Conservation (phyloP, 2,113 vertebrate species). For the Cettia cetti region DNA sequence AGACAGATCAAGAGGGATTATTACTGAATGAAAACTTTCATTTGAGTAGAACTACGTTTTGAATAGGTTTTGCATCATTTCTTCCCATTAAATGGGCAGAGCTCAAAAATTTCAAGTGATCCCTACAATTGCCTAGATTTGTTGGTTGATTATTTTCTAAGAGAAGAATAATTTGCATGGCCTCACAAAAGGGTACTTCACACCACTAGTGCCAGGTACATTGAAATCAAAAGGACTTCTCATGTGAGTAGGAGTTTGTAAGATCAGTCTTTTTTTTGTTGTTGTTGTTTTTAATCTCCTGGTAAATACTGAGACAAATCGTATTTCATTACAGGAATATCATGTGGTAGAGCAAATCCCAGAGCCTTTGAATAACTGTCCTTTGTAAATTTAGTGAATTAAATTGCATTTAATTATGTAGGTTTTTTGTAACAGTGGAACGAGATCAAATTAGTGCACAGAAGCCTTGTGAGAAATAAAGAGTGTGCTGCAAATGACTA, state of each 20-base stretch:
- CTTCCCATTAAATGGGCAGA: neutral
- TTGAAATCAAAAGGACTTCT: neutral
- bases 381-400: neutral
- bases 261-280: neutral
- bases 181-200: neutral
- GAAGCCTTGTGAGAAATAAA: neutral
- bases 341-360: neutral
- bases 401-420: neutral
- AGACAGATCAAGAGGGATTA: neutral
- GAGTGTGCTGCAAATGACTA: neutral
- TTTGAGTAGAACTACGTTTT: neutral
- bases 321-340: slow-evolving; percentile 14
- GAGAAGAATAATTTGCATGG: neutral
- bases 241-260: neutral
- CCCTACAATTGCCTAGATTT: neutral
- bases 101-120: neutral
- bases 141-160: neutral
- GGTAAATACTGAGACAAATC: slow-evolving; percentile 1
- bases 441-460: neutral
- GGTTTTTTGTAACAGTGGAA: neutral
- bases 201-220: neutral
- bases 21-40: neutral
- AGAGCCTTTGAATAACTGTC: neutral
- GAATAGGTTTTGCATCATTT: neutral
- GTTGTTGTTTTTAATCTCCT: neutral